Conservation (phyloP, 2,113 vertebrate species). For the Aviceda subcristata region DNA sequence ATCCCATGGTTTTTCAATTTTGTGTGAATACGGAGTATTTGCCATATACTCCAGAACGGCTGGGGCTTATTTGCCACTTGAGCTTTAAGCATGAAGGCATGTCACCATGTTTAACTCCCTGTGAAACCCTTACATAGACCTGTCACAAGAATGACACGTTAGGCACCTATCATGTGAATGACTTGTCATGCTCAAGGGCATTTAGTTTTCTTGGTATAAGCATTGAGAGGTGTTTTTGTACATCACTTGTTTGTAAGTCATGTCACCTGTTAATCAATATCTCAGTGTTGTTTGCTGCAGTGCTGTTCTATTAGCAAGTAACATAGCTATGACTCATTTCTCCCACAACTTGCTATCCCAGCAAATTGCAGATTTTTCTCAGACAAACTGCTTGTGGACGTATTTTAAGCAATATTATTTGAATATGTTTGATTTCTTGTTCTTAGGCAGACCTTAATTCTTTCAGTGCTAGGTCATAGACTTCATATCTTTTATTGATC, state of each 20-base stretch:
- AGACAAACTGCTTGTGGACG: background rate
- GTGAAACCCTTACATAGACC: background rate
- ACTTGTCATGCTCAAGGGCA: background rate
- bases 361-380: background rate
- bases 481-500: background rate
- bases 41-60: background rate
- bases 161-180: background rate
- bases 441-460: background rate
- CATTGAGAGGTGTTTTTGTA: background rate
- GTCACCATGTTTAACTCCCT: background rate
- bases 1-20: background rate
- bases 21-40: background rate
- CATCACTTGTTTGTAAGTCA: background rate
- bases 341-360: background rate
- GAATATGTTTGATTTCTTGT: background rate
- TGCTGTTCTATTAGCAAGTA: background rate
- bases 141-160: background rate
- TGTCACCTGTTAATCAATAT: background rate
- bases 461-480: background rate
- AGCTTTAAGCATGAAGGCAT: background rate
- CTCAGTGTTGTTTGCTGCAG: background rate
- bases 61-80: background rate
- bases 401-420: background rate
- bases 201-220: background rate
- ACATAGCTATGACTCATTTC: background rate